phyloP scores from a whole-genome alignment of 2,797 vertebrate genomes.

The Esox lucius region DNA sequence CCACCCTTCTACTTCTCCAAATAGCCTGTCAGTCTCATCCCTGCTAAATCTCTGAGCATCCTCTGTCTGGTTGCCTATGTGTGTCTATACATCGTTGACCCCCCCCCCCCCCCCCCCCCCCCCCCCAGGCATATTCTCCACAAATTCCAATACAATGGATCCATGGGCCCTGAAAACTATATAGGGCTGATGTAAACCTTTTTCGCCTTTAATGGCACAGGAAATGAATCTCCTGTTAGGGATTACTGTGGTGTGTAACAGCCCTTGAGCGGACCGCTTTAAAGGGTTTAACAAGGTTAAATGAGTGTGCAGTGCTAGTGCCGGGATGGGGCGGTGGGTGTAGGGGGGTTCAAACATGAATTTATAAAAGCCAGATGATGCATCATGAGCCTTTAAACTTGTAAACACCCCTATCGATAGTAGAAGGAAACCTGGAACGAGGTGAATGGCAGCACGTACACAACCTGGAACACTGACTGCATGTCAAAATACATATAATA shows the following conservation, averaged over 20 bases:
- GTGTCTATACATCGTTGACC: slow-evolving; percentile 12
- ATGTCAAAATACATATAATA: slow-evolving; percentile 46
- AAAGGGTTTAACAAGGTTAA: slow-evolving; percentile 74
- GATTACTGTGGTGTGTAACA: slow-evolving; percentile 71
- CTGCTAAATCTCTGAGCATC: slow-evolving; percentile 33
- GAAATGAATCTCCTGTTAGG: slow-evolving; percentile 70
- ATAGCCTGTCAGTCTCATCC: slow-evolving; percentile 47
- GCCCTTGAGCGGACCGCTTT: slow-evolving; percentile 54
- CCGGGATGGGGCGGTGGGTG: slow-evolving; percentile 15
- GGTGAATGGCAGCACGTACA: slow-evolving; percentile 43
- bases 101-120: too few species aligned
- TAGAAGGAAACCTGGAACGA: slow-evolving; percentile 48
- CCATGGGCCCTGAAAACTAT: slow-evolving; percentile 54
- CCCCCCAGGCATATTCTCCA: slow-evolving; percentile 44
- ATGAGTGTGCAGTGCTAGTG: slow-evolving; percentile 58
- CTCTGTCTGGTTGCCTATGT: slow-evolving; percentile 17
- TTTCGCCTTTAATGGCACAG: slow-evolving; percentile 54
- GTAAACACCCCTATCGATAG: slow-evolving; percentile 59
- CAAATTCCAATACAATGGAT: slow-evolving; percentile 31
- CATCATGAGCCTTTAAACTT: slow-evolving; percentile 64
- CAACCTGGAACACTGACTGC: slow-evolving; percentile 27
- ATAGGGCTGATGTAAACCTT: slow-evolving; percentile 47
- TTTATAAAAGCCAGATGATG: slow-evolving; percentile 65
- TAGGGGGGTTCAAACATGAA: slow-evolving; percentile 48
- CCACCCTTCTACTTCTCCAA: slow-evolving; percentile 16